These are phyloP conservation scores for Passerculus sandwichensis DNA, from an alignment of 2,797 vertebrate species.

Conservation along the genomic window DNA sequence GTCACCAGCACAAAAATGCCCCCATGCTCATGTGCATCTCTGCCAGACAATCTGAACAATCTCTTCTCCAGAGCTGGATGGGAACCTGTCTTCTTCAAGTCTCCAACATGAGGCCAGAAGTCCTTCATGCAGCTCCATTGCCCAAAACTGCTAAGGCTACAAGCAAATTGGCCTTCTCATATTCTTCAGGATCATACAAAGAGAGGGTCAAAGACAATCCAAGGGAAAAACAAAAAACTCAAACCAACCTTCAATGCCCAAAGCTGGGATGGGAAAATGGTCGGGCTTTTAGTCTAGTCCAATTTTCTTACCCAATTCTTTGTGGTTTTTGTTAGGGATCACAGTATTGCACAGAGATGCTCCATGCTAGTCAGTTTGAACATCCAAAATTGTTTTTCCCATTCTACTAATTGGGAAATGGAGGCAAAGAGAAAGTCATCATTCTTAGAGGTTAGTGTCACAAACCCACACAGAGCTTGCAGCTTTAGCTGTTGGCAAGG, in stretches of 20 bases:
- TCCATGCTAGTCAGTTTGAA: not conserved
- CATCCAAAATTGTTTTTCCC: not conserved
- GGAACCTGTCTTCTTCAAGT: not conserved
- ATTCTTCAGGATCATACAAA: not conserved
- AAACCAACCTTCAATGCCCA: not conserved
- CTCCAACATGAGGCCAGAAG: not conserved
- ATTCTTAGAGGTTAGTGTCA: not conserved
- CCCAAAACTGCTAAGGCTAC: not conserved
- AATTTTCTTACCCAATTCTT: not conserved
- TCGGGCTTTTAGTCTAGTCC: not conserved
- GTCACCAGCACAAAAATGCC: not conserved
- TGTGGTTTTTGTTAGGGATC: not conserved
- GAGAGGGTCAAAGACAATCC: not conserved
- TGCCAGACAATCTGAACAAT: not conserved
- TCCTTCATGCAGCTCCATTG: not conserved
- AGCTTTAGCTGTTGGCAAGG: not conserved
- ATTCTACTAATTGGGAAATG: not conserved
- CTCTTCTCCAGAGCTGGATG: accelerated
- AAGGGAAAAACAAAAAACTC: not conserved
- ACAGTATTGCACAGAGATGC: not conserved
- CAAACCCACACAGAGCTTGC: not conserved
- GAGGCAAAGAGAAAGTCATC: not conserved
- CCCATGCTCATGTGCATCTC: accelerated
- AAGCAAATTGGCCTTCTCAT: accelerated
- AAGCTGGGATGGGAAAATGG: not conserved